Conservation (phyloP, 2,888 invertebrate genomes). For the Myathropa florea region DNA sequence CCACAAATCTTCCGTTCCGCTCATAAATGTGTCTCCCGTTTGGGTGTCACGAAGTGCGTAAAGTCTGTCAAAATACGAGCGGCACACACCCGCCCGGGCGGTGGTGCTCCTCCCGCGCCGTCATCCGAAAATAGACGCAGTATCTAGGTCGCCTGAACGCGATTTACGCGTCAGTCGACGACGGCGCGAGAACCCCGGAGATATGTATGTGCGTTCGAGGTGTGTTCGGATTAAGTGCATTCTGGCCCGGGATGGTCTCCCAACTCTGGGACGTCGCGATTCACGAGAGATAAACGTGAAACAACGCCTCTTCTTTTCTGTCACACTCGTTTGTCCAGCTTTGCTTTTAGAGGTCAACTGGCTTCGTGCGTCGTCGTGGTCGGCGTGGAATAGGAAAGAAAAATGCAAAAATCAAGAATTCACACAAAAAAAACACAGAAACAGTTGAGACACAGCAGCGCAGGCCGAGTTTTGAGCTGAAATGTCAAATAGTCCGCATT, state of each 20-base stretch:
- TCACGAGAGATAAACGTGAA: background rate
- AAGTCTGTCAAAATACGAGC: constrained; percentile 39
- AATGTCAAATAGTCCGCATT: constrained; percentile 59
- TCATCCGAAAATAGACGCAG: constrained; percentile 57
- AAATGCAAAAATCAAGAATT: constrained; percentile 52
- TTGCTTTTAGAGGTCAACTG: constrained; percentile 58
- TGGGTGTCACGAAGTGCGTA: background rate
- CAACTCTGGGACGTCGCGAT: background rate
- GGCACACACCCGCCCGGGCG: constrained; percentile 31
- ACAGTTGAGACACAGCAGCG: background rate
- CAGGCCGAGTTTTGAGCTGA: background rate
- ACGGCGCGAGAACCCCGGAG: constrained; percentile 12
- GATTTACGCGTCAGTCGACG: constrained; percentile 1
- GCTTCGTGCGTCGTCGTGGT: background rate
- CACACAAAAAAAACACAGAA: constrained; percentile 3
- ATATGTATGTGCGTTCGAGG: background rate
- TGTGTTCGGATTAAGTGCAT: constrained; percentile 37
- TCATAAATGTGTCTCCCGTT: constrained; percentile 29
- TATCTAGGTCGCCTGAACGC: constrained; percentile 61
- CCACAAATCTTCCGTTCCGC: constrained; percentile 31
- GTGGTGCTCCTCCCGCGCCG: constrained; percentile 1
- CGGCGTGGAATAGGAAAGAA: constrained; percentile 9
- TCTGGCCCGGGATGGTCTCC: constrained; percentile 1
- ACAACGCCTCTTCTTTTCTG: background rate
- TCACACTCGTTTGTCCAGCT: constrained; percentile 48